Conservation (phyloP, 2,797 vertebrate genomes). For the Siniperca scherzeri region DNA sequence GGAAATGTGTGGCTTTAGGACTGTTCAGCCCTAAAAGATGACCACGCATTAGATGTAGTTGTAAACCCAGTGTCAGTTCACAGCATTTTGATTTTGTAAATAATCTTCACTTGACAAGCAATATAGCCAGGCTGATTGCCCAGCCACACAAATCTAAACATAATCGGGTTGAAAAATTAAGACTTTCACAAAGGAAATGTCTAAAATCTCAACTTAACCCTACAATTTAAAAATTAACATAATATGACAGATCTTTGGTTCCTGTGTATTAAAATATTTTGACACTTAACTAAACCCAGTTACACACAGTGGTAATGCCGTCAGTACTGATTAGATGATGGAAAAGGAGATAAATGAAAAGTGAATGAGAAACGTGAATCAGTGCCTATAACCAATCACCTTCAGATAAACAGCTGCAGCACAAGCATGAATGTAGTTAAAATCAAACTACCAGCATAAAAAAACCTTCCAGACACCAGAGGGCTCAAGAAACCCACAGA, state of each 20-base stretch:
- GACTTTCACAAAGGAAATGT: not conserved
- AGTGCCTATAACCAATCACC: conserved; percentile 78
- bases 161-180: conserved; percentile 18
- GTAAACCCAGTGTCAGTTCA: conserved; percentile 31
- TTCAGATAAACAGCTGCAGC: conserved; percentile 74
- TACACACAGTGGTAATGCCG: conserved; percentile 16
- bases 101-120: conserved; percentile 1
- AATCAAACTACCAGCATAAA: conserved; percentile 73
- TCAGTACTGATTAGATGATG: conserved; percentile 22
- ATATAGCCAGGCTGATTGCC: not conserved
- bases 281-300: conserved; percentile 9
- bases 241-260: not conserved
- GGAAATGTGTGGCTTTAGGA: conserved; percentile 26
- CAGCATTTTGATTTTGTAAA: conserved; percentile 27
- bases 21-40: conserved; percentile 12
- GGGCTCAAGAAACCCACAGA: conserved; percentile 58
- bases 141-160: not conserved
- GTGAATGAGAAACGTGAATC: conserved; percentile 55
- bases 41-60: not conserved
- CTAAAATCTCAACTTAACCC: not conserved
- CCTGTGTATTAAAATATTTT: conserved; percentile 24
- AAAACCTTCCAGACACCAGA: conserved; percentile 49
- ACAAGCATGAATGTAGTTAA: conserved; percentile 81
- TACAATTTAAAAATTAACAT: conserved; percentile 5
- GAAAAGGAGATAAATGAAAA: conserved; percentile 16